phyloP scores from a whole-genome alignment of 2,113 vertebrate genomes.

The Engystomops pustulosus region DNA sequence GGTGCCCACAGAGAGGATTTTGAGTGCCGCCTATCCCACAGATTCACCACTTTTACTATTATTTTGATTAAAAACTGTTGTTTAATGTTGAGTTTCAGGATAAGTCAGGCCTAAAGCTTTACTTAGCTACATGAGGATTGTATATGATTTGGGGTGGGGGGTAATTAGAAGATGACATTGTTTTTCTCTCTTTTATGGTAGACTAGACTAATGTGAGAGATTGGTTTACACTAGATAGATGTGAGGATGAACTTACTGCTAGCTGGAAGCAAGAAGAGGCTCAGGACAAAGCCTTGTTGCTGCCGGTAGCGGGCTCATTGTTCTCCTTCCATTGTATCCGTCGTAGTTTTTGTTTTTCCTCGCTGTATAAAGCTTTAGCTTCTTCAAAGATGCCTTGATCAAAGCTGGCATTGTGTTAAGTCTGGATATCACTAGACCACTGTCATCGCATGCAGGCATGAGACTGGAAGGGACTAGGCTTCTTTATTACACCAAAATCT shows the following conservation, averaged over 20 bases:
- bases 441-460: background rate
- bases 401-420: background rate
- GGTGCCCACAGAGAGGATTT: no score
- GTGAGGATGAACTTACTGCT: background rate
- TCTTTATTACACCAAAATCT: constrained; percentile 17
- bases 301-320: background rate
- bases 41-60: no score
- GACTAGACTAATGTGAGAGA: background rate
- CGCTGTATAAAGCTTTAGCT: constrained; percentile 5
- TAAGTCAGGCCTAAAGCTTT: no score
- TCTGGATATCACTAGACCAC: background rate
- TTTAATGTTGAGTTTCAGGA: no score
- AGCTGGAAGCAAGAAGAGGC: background rate
- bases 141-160: no score
- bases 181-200: background rate
- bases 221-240: background rate
- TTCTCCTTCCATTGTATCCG: background rate
- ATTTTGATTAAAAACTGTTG: no score
- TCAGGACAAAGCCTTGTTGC: background rate
- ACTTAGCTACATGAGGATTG: no score
- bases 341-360: background rate
- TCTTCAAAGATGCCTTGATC: constrained; percentile 8
- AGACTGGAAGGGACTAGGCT: background rate
- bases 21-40: no score
- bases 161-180: no score